Evolutionary conservation across 2,888 invertebrate genomes (phyloP).

Genomic region (Frankliniella fusca): DNA sequence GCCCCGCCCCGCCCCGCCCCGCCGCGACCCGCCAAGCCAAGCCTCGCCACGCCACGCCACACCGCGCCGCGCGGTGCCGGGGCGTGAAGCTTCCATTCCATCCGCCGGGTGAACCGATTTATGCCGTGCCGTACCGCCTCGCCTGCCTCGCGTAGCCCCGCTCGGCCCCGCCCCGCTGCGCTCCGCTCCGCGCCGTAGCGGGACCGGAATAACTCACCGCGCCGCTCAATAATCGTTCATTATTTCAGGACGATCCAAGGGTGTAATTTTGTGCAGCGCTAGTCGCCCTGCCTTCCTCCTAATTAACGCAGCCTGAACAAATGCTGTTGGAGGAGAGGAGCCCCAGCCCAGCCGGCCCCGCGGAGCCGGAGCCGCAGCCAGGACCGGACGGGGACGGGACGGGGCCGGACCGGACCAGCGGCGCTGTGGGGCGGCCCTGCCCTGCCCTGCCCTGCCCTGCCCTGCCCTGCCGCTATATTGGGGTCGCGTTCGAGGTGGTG

Average conservation of each 20-base stretch:
- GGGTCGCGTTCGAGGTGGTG: no score
- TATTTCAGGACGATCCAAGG: slow-evolving; percentile 20
- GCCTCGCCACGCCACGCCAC: not conserved
- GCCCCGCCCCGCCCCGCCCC: not conserved
- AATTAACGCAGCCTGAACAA: slow-evolving; percentile 21
- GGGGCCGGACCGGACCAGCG: no score
- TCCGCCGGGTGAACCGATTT: slow-evolving; percentile 12
- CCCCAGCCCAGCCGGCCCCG: no score
- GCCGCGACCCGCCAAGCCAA: not conserved
- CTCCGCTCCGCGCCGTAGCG: not conserved
- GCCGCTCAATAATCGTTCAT: slow-evolving; percentile 23
- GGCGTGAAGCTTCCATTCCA: not conserved
- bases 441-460: not conserved
- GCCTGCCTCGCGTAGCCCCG: not conserved
- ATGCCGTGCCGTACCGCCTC: not conserved
- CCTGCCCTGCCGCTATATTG: not conserved
- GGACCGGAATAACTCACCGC: slow-evolving; percentile 8
- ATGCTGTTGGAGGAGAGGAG: not conserved
- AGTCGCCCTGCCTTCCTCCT: not conserved
- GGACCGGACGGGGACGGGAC: no score
- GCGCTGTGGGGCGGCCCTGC: not conserved
- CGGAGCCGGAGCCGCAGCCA: no score
- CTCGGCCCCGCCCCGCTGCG: not conserved
- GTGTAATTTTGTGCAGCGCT: slow-evolving; percentile 14
- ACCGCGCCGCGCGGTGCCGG: not conserved